A percentile compares a stretch with the other conserved stretches of the same genome.
Evolutionary conservation across 2,113 vertebrate genomes (phyloP).

Genomic region (Pavo muticus): DNA sequence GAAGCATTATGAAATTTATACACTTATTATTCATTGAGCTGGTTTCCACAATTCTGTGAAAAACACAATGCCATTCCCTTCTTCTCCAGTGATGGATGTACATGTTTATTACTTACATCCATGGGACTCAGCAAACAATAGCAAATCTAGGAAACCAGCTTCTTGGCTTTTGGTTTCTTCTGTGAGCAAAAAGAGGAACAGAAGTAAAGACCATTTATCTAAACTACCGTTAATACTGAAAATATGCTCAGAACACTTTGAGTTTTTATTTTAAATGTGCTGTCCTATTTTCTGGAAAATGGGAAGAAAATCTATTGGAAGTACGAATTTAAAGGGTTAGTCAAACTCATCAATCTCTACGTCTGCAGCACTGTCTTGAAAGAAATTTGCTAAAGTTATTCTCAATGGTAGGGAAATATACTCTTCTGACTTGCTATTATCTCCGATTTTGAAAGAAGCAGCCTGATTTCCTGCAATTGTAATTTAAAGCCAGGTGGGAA

Average conservation of each 20-base stretch:
- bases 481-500: slow-evolving; percentile 36
- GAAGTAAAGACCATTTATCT: background rate
- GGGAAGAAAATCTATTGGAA: background rate
- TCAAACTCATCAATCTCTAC: background rate
- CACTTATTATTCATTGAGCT: background rate
- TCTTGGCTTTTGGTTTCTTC: background rate
- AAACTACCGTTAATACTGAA: background rate
- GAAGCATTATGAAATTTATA: background rate
- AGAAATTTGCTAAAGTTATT: slow-evolving; percentile 1
- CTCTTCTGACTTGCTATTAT: background rate
- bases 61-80: background rate
- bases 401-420: background rate
- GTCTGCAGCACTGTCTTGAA: background rate
- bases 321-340: background rate
- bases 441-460: slow-evolving; percentile 9
- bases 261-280: background rate
- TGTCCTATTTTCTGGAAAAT: background rate
- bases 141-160: background rate
- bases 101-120: background rate
- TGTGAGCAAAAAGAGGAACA: background rate
- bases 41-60: background rate
- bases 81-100: background rate
- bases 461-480: background rate
- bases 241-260: background rate
- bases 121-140: background rate